A percentile compares a stretch with the other conserved stretches of the same genome.
These are phyloP conservation scores for Onychomys arenicola DNA, from an alignment of 2,797 vertebrate genomes.

Conservation along the genomic window DNA sequence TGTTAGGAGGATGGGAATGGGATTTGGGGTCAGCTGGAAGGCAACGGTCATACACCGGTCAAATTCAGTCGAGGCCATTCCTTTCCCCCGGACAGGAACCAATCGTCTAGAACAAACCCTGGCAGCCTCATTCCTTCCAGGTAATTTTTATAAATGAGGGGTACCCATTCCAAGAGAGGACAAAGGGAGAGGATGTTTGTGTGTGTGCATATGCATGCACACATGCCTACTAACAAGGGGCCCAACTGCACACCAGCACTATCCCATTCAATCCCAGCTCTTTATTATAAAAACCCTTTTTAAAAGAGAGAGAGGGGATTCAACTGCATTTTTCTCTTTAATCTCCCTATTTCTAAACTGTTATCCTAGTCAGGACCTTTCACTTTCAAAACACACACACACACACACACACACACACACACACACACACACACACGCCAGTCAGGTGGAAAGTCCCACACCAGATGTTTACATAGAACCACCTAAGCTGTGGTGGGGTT, in stretches of 20 bases:
- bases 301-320: not conserved
- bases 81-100: conserved; percentile 93
- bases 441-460: conserved; percentile 69
- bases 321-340: conserved; percentile 61
- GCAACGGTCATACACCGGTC: conserved; percentile 98
- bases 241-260: not conserved
- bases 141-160: conserved; percentile 99
- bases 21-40: conserved; percentile 94
- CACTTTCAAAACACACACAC: conserved; percentile 30
- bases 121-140: conserved; percentile 94
- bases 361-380: conserved; percentile 35
- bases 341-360: conserved; percentile 1
- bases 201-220: not conserved
- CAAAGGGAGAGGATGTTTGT: conserved; percentile 81
- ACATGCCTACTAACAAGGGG: conserved; percentile 54
- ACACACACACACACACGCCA: conserved; percentile 3
- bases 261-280: not conserved
- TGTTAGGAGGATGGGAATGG: conserved; percentile 83
- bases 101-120: conserved; percentile 95
- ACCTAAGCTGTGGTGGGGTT: conserved; percentile 60
- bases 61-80: conserved; percentile 97
- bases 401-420: conserved; percentile 3
- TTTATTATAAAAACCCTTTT: conserved; percentile 56
- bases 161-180: conserved; percentile 85
- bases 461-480: conserved; percentile 77